Base-by-base conservation (phyloP, 2,888 invertebrate species). In the Syritta pipiens region DNA sequence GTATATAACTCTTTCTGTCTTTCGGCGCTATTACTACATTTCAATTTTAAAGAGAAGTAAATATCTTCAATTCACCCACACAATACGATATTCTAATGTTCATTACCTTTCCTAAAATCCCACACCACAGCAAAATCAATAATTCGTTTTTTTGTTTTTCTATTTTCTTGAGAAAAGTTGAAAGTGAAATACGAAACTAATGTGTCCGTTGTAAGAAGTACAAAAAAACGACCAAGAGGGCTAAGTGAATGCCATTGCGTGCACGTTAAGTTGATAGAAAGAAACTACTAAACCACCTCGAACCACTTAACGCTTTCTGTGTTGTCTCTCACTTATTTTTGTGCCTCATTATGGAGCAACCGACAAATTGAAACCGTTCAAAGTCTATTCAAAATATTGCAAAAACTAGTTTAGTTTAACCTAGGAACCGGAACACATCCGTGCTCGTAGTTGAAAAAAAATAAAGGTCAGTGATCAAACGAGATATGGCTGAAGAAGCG, bases 231-330 rank as follows among this genome's bases (percentile, higher is more conserved):
- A n/a, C n/a, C 10, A 44, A 59, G 12, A 44, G 26, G 30, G 30
- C 20, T 12, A 14, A 22, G 17, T 37, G 22, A 48, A n/a, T 19
- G 37, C 19, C n/a, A 57, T 37, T 72, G 30, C 60, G 35, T 53
- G 42, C 19, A 28, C 17, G 12, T 10, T 77, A 51, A 53, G 26
- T 40, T 53, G 42, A 40, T 37, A 37, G 26, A 9, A 72, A 55
- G 62, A 67, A 62, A 68, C 67, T 60, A 72, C 67, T 57, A 79
- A 79, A 17, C 55, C 74, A 74, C 67, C 71, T 42, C 9, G 46
- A 67, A 65, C 46, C 32, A 42, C 55, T 72, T 42, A 72, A 68
- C 46, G 46, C 44, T 57, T 68, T 72, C 72, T 62, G 30, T 32
- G 22, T 60, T 35, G 30, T 22, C 40, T 49, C 30, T 28, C 22